Evolutionary conservation across 2,888 invertebrate species (phyloP), one percentile per base, ranked within the genome.

Genomic region (Steinernema carpocapsae): DNA sequence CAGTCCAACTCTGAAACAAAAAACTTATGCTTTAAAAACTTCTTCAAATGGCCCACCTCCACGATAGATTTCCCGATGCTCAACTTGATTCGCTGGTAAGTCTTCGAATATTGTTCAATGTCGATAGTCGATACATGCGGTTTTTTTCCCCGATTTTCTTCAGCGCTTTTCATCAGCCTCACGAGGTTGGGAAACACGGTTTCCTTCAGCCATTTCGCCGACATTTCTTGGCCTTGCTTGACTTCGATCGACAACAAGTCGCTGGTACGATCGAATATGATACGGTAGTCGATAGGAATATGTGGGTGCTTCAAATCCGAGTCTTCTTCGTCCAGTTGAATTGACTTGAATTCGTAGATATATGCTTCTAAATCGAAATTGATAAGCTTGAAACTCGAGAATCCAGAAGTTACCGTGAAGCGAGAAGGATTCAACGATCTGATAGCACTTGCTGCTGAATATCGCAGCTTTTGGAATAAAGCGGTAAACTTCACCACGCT

Each of bases 1-100:
- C 95, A 4, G 93, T 92, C 97, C 97, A 97, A 78, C 92, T 91
- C 92, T 93, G 26, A 10, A 37, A 37, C 37, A 37, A 37, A n/a
- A n/a, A n/a, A n/a, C n/a, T n/a, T n/a, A n/a, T n/a, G n/a, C n/a
- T n/a, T n/a, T n/a, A n/a, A n/a, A 73, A 79, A 72, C 19, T n/a
- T 14, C 6, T 14, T 43, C 14, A 22, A 24, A 22, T 1, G 26
- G 22, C 51, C 10, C 19, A 81, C 76, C 72, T 77, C 73, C 51
- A 76, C 77, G 19, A 85, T 74, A 10, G 46, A 51, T 71, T 72
- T 72, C 17, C 82, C 85, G n/a, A 56, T 74, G 22, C 70, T 64
- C 22, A 77, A 70, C 59, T 84, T 82, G 24, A 84, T 74, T 14
- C 73, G 64, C 29, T 76, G 73, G 76, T 85, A 85, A 1, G 74